phyloP scores from a whole-genome alignment of 2,113 vertebrate genomes.

The Bambusicola thoracicus region DNA sequence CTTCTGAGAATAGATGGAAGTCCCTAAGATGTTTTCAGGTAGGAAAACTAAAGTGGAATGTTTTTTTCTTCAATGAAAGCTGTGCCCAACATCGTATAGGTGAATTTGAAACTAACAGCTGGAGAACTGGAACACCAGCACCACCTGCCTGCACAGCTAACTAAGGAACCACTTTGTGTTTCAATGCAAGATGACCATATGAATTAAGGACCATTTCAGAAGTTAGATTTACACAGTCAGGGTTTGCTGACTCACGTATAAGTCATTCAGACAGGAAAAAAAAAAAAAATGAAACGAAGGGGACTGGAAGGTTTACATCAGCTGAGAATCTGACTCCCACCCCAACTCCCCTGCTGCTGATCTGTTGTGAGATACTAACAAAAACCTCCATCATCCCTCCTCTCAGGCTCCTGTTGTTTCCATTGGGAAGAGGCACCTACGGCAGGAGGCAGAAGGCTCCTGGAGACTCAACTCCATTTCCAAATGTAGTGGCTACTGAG shows the following conservation, averaged over 20 bases:
- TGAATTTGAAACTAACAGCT: neutral
- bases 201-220: neutral
- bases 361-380: neutral
- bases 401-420: neutral
- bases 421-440: neutral
- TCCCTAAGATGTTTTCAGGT: rapidly evolving
- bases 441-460: neutral
- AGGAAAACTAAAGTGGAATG: neutral
- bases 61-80: neutral
- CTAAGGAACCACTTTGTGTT: neutral
- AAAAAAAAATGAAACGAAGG: neutral
- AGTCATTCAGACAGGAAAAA: neutral
- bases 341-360: neutral
- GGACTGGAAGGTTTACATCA: neutral
- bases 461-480: neutral
- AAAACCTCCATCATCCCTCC: neutral
- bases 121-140: neutral
- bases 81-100: rapidly evolving
- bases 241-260: neutral
- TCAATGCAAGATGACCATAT: neutral
- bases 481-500: neutral
- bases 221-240: neutral
- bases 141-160: neutral
- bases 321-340: neutral
- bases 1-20: neutral